Conservation (phyloP, 2,888 invertebrate species). For the Taenaris catops region DNA sequence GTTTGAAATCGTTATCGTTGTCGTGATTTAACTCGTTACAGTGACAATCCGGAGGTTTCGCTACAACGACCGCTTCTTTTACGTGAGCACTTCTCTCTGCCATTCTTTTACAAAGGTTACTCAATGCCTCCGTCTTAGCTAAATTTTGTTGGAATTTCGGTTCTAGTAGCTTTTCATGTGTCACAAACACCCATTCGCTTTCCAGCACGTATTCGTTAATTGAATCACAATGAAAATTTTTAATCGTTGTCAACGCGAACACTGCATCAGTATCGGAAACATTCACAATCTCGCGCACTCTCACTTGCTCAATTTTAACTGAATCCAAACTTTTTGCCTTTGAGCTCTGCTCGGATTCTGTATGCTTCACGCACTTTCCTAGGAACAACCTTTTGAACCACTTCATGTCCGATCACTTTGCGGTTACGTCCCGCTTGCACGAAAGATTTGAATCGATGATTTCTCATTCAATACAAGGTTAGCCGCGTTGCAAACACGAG, state of each 20-base stretch:
- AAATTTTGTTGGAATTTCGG: constrained; percentile 54
- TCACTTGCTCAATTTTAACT: constrained; percentile 11
- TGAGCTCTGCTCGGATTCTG: constrained; percentile 28
- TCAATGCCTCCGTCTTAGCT: constrained; percentile 41
- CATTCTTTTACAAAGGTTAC: constrained; percentile 44
- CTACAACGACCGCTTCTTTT: constrained; percentile 39
- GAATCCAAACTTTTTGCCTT: constrained; percentile 34
- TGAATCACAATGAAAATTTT: constrained; percentile 53
- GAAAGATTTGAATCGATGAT: constrained; percentile 80
- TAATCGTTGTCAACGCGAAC: constrained; percentile 56
- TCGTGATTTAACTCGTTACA: constrained; percentile 39
- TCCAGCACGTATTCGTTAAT: constrained; percentile 52
- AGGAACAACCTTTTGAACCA: constrained; percentile 83
- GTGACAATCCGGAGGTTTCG: constrained; percentile 53
- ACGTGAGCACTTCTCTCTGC: constrained; percentile 36
- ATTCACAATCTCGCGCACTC: constrained; percentile 30
- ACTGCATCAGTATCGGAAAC: constrained; percentile 37
- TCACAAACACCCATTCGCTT: constrained; percentile 64
- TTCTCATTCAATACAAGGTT: constrained; percentile 77
- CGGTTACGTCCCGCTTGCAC: constrained; percentile 82
- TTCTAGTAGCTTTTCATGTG: constrained; percentile 45
- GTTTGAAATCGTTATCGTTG: constrained; percentile 28
- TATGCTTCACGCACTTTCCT: constrained; percentile 72
- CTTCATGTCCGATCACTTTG: constrained; percentile 79
- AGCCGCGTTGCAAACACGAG: constrained; percentile 25